These are phyloP conservation scores for Glyphotaelius pellucidus DNA, from an alignment of 2,888 invertebrate species.

Conservation along the genomic window DNA sequence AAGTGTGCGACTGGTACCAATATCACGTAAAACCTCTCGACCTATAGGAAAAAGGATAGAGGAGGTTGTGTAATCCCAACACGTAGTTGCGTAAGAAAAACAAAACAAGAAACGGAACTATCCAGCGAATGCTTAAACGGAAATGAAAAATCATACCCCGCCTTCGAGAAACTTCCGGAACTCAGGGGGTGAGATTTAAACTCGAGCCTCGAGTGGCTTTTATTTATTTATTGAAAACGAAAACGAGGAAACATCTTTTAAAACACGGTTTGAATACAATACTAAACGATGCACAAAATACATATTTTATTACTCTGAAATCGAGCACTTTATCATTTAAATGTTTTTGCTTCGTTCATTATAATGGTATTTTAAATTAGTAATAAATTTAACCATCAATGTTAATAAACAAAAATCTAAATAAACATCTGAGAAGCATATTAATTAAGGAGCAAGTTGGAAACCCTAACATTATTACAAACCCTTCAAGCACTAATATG, in stretches of 20 bases:
- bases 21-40: not conserved
- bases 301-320: not conserved
- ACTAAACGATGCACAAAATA: not conserved
- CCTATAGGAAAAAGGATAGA: conserved; percentile 5
- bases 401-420: conserved; percentile 2
- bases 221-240: not conserved
- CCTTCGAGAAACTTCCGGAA: conserved; percentile 1
- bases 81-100: conserved; percentile 50
- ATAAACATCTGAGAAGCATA: not conserved
- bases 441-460: not conserved
- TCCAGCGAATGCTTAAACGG: conserved; percentile 43
- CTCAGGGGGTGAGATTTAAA: not conserved
- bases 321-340: not conserved
- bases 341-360: not conserved
- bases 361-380: not conserved
- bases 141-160: conserved; percentile 57
- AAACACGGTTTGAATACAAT: not conserved
- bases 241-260: not conserved
- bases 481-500: not conserved
- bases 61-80: conserved; percentile 20
- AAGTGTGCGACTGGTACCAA: not conserved
- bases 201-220: not conserved
- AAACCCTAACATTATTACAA: not conserved
- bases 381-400: not conserved
- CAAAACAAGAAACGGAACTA: conserved; percentile 52